Evolutionary conservation across 2,113 vertebrate genomes (phyloP).

Genomic region (Leucosticte australis): DNA sequence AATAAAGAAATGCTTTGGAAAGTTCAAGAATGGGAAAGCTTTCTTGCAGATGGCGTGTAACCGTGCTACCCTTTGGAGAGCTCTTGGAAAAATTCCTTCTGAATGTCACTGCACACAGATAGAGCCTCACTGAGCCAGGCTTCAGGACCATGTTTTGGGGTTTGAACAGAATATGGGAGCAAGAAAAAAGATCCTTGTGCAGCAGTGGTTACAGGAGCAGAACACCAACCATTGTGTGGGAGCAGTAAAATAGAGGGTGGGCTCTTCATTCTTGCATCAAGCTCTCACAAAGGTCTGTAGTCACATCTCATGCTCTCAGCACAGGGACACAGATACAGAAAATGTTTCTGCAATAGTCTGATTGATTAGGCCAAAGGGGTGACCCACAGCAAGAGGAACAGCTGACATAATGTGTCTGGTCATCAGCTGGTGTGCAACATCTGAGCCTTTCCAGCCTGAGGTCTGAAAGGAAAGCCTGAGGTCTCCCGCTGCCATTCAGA

Average conservation of each 20-base stretch:
- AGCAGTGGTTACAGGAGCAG: neutral
- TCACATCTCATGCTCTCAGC: neutral
- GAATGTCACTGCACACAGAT: neutral
- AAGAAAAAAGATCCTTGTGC: neutral
- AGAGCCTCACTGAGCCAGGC: neutral
- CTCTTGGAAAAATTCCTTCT: neutral
- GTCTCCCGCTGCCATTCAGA: neutral
- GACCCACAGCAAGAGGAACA: neutral
- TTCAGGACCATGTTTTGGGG: neutral
- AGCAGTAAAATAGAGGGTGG: neutral
- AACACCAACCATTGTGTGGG: rapidly evolving
- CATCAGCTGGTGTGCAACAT: neutral
- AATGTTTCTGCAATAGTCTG: neutral
- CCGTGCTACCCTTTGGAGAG: neutral
- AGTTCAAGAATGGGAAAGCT: neutral
- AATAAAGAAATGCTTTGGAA: neutral
- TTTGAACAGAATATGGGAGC: neutral
- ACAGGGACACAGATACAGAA: neutral
- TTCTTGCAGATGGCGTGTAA: neutral
- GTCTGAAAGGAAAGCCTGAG: neutral
- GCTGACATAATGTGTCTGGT: neutral
- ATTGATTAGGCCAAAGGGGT: neutral
- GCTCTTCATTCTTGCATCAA: neutral
- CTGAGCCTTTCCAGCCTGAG: neutral
- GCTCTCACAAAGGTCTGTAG: neutral